Conservation (phyloP, 2,113 vertebrate genomes). For the Cavia aperea region DNA sequence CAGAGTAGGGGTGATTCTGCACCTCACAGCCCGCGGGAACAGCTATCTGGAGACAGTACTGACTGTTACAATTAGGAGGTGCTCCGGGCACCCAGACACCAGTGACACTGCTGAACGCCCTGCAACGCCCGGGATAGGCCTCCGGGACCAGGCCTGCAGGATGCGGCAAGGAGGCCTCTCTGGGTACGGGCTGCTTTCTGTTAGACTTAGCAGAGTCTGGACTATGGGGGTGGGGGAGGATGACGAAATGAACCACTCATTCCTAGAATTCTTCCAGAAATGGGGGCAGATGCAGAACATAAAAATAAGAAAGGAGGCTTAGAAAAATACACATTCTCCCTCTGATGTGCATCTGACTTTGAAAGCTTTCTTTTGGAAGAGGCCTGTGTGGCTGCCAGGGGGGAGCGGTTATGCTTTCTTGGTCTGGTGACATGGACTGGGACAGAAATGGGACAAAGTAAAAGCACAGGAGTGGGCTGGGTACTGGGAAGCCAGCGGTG, state of each 20-base stretch:
- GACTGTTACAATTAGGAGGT: not conserved
- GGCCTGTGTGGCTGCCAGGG: not conserved
- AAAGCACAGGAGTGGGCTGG: not conserved
- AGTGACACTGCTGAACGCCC: not conserved
- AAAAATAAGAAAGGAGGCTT: not conserved
- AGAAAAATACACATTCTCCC: not conserved
- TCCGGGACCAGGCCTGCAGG: accelerated
- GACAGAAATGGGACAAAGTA: not conserved
- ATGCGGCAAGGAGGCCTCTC: accelerated
- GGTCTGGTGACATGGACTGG: not conserved
- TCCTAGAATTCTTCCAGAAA: conserved; percentile 9
- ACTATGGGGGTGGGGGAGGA: accelerated
- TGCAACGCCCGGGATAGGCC: not conserved
- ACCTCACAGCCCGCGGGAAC: not conserved
- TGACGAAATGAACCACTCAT: not conserved
- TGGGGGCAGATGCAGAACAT: not conserved
- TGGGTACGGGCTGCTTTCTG: accelerated
- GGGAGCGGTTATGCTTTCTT: accelerated
- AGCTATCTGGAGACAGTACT: accelerated
- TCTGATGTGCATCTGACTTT: accelerated
- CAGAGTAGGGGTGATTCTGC: not conserved
- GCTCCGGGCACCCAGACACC: not conserved
- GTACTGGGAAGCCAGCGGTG: not conserved
- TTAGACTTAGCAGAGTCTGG: not conserved
- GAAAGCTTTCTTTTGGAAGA: not conserved